Percentiles rank a stretch among this genome's conserved stretches.
Evolutionary conservation across 2,888 invertebrate genomes (phyloP).

Genomic region (Ellobium chinense): DNA sequence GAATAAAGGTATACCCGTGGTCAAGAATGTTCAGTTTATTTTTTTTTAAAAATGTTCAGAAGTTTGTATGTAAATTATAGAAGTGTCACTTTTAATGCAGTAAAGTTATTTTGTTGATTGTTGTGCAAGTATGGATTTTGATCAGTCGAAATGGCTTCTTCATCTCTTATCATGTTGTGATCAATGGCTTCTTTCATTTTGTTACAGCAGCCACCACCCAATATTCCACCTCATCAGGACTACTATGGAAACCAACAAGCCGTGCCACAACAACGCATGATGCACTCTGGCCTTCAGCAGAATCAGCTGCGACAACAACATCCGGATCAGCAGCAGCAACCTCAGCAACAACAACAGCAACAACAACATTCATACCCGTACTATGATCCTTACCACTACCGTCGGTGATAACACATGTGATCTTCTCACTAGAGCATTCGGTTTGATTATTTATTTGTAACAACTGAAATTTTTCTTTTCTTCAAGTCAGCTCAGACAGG

Average conservation of each 20-base stretch:
- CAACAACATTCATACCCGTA: not conserved
- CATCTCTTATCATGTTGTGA: not conserved
- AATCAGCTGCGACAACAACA: conserved; percentile 9
- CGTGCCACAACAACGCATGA: not conserved
- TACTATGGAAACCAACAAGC: conserved; percentile 1
- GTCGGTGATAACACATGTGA: not conserved
- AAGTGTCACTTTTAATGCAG: no score
- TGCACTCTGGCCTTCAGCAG: not conserved
- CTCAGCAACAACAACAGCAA: conserved; percentile 23
- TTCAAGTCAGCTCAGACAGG: no score
- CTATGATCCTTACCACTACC: conserved; percentile 14
- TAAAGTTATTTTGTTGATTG: no score
- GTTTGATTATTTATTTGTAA: no score
- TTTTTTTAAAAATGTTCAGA: no score
- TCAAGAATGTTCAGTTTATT: no score
- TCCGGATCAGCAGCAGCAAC: not conserved
- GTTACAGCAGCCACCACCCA: conserved; percentile 13
- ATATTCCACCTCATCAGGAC: not conserved
- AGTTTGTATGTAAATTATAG: no score
- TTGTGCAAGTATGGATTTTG: no score
- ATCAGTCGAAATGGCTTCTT: no score
- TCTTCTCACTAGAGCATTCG: not conserved
- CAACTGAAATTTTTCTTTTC: no score
- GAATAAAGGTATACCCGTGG: no score
- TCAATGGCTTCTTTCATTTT: not conserved